A percentile compares a stretch with the other conserved stretches of the same genome.
These are phyloP conservation scores for Trissolcus brochymenae DNA, from an alignment of 2,888 invertebrate genomes.

Conservation along the genomic window DNA sequence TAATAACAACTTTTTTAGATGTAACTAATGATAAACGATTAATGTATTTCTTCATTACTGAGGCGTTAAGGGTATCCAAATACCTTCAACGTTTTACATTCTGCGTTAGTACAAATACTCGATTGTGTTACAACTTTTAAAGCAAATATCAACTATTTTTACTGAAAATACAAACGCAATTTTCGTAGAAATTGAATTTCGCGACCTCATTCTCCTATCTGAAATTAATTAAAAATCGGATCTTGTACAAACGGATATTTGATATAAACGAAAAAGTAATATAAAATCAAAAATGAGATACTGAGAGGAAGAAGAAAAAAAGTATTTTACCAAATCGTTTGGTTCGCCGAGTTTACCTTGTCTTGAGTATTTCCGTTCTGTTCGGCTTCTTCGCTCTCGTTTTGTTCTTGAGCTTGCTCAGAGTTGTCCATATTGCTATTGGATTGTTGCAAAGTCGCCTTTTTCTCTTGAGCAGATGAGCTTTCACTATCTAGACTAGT, in stretches of 20 bases:
- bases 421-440: conserved; percentile 32
- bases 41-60: too few relatives aligned
- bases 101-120: too few relatives aligned
- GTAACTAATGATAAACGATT: too few relatives aligned
- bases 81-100: too few relatives aligned
- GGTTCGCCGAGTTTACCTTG: conserved; percentile 26
- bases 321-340: neutral
- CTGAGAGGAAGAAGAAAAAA: too few relatives aligned
- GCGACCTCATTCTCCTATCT: conserved; percentile 44
- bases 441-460: conserved; percentile 22
- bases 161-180: conserved; percentile 37
- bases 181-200: conserved; percentile 24
- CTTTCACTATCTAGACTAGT: conserved; percentile 66
- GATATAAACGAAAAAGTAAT: conserved; percentile 1
- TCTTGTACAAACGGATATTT: neutral
- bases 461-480: conserved; percentile 48
- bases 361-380: conserved; percentile 36
- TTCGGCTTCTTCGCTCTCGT: conserved; percentile 49
- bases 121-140: neutral
- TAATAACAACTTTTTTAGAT: too few relatives aligned
- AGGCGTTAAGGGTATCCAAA: too few relatives aligned
- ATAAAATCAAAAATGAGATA: neutral
- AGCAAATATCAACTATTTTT: conserved; percentile 10
- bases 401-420: conserved; percentile 31
- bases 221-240: conserved; percentile 39